Evolutionary conservation across 2,113 vertebrate genomes (phyloP).

Genomic region (Varanus salvator): DNA sequence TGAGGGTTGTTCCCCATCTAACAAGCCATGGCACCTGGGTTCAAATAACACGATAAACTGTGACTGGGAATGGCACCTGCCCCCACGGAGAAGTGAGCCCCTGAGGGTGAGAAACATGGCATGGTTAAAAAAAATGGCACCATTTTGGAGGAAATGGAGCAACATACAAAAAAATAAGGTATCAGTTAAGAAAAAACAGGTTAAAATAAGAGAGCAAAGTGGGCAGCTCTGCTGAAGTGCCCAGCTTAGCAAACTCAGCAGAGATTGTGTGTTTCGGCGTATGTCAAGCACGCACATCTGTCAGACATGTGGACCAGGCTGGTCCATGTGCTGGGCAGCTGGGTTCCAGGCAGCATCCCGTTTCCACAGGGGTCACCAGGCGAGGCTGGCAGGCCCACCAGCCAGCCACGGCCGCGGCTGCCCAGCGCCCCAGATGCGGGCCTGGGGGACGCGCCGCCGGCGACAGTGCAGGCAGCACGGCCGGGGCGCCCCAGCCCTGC

Average conservation of each 20-base stretch:
- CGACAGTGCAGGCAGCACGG: too few species aligned
- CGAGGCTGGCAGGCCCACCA: background rate
- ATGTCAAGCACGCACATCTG: background rate
- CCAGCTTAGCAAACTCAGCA: background rate
- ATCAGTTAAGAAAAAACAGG: background rate
- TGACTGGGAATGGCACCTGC: too few species aligned
- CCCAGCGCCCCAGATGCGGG: too few species aligned
- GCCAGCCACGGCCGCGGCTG: background rate
- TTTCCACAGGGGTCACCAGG: background rate
- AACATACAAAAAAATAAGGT: background rate
- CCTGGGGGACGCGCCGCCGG: too few species aligned
- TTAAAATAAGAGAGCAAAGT: background rate
- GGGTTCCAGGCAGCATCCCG: too few species aligned
- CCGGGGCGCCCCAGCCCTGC: too few species aligned
- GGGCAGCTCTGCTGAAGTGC: background rate
- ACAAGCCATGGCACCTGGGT: too few species aligned
- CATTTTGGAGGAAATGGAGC: background rate
- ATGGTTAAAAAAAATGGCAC: background rate
- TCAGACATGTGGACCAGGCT: background rate
- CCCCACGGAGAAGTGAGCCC: too few species aligned
- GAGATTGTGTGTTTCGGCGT: too few species aligned
- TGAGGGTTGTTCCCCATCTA: too few species aligned
- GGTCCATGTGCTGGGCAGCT: background rate
- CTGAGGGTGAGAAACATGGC: background rate
- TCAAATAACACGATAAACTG: too few species aligned